Evolutionary conservation across 2,888 invertebrate species (phyloP), one percentile per base, ranked within the genome.

Genomic region (Macaria notata): DNA sequence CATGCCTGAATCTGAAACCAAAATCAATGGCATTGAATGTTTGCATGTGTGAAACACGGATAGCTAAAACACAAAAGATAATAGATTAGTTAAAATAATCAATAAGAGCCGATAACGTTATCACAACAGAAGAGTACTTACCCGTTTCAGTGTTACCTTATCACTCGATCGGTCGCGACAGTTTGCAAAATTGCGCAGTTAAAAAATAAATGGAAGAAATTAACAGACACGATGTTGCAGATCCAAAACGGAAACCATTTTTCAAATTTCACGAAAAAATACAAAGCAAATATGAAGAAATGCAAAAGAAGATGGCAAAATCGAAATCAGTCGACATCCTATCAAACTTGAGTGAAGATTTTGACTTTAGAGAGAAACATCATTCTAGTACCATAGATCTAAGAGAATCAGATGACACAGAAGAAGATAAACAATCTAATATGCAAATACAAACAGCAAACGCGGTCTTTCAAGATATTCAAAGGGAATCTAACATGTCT

Each of bases 251-350:
- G 61, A 81, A 64, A 59, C 83, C 84, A 59, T 84, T 91, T 45
- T 68, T 79, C 0, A 84, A 75, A 64, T 61, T 90, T 3, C 84
- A 91, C 55, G 80, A 84, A 59, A 81, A 66, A 65, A 82, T 90
- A 56, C 87, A 86, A 68, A 78, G 58, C 42, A 91, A 88, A 72
- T 89, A 86, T 64, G 78, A 76, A 31, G 81, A 84, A 71, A 86
- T 90, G 85, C 87, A 87, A 69, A 80, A 63, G 47, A 87, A 72
- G 71, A 64, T 90, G 19, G 83, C 85, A 54, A 89, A 86, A 69
- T 88, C 88, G 0, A 86, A 77, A 71, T 89, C 90, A 4, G 75
- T 86, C 4, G 88, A 87, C 56, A 75, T 77, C 9, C 54, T 89
- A 39, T 63, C 78, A 5, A 68, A 69, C 7, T 59, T 79, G 1